phyloP scores from a whole-genome alignment of 2,113 vertebrate species.

The Ceyx cyanopectus region DNA sequence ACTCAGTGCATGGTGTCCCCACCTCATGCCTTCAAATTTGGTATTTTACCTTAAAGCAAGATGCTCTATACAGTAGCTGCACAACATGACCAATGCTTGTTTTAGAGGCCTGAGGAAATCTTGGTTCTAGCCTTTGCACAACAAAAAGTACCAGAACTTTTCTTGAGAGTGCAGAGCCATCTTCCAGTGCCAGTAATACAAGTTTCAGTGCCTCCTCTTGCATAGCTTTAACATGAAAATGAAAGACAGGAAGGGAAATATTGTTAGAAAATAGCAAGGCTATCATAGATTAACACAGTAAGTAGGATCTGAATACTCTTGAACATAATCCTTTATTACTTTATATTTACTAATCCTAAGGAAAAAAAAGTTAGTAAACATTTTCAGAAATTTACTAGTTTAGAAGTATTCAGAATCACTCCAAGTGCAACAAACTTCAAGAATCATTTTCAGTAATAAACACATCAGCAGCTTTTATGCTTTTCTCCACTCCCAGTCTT shows the following conservation, averaged over 20 bases:
- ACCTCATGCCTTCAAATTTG: background rate
- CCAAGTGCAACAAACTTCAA: background rate
- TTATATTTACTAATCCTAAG: background rate
- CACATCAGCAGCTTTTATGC: background rate
- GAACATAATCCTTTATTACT: background rate
- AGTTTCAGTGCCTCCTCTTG: constrained; percentile 96
- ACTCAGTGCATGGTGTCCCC: background rate
- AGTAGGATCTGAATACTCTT: background rate
- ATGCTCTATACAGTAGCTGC: constrained; percentile 96
- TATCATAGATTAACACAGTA: background rate
- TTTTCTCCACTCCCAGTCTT: background rate
- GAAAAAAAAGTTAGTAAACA: background rate
- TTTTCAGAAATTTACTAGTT: background rate
- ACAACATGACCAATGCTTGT: constrained; percentile 98
- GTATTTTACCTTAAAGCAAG: constrained; percentile 92
- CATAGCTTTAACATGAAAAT: constrained; percentile 84
- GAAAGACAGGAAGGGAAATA: background rate
- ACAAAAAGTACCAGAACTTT: constrained; percentile 98
- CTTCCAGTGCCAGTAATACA: constrained; percentile 93
- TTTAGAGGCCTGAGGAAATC: constrained; percentile 98
- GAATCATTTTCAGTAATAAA: background rate
- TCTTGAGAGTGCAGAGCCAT: constrained; percentile 95
- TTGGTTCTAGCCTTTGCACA: constrained; percentile 94
- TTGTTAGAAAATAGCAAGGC: background rate
- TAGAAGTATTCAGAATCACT: background rate